These are phyloP conservation scores for Carlito syrichta DNA, from an alignment of 2,113 vertebrate species.

Conservation along the genomic window DNA sequence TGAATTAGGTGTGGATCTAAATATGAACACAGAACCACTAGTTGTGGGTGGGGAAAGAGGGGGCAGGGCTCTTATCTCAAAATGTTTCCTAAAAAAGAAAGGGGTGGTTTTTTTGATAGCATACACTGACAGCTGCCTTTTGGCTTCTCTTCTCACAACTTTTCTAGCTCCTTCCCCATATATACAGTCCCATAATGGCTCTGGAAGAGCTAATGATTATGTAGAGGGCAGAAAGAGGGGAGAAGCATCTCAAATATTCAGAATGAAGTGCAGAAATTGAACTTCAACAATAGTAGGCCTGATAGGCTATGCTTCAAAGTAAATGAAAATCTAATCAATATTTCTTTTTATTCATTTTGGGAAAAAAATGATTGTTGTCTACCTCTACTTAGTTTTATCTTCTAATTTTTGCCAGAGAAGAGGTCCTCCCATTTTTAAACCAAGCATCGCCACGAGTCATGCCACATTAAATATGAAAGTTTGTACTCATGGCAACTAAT, in stretches of 20 bases:
- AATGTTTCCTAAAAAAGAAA: background rate
- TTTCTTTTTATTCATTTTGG: background rate
- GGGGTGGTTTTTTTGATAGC: too few relatives aligned
- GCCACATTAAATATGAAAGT: conserved; percentile 36
- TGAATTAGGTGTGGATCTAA: background rate
- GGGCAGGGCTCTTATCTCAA: background rate
- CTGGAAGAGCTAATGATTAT: background rate
- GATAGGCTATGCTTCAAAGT: background rate
- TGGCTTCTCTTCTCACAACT: background rate
- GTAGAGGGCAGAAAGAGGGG: background rate
- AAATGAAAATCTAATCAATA: background rate
- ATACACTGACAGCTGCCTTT: background rate
- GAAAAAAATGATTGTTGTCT: background rate
- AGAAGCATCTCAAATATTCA: background rate
- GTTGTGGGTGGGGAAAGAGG: background rate
- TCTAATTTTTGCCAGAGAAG: background rate
- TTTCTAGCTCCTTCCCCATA: background rate
- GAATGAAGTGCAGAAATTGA: background rate
- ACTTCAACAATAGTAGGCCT: background rate
- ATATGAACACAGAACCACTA: background rate
- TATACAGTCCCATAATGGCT: background rate
- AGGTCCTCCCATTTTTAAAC: background rate
- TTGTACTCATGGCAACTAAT: conserved; percentile 19
- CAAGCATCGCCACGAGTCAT: background rate
- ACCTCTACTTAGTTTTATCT: background rate